These are phyloP conservation scores for Tauraco erythrolophus DNA, from an alignment of 2,113 vertebrate genomes.

Conservation along the genomic window DNA sequence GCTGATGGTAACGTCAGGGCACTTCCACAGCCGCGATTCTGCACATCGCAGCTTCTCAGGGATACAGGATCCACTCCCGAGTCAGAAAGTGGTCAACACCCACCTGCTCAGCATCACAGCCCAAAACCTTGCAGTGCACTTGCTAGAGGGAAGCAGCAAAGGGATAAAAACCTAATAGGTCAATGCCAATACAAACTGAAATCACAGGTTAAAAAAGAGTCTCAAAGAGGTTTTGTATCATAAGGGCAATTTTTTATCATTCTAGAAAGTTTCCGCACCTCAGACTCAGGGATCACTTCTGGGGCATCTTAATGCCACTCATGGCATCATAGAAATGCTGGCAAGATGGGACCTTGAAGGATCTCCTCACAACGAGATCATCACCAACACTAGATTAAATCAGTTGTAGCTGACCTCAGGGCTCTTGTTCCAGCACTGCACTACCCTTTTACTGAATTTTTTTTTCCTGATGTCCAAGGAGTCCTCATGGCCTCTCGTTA, in stretches of 20 bases:
- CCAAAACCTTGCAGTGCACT: not conserved
- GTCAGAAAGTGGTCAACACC: not conserved
- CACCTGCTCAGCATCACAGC: not conserved
- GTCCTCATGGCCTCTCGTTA: not conserved
- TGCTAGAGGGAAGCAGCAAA: not conserved
- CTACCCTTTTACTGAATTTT: not conserved
- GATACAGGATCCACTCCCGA: not conserved
- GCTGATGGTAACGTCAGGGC: not conserved
- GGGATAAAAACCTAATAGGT: not conserved
- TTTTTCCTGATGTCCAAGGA: not conserved
- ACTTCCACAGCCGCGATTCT: not conserved
- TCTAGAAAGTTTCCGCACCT: not conserved
- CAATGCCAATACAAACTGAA: not conserved
- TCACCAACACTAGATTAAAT: not conserved
- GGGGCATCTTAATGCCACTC: not conserved
- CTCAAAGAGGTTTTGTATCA: not conserved
- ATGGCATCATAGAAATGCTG: not conserved
- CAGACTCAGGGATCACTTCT: not conserved
- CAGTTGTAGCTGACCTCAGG: not conserved
- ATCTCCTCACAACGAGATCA: not conserved
- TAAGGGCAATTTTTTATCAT: too few relatives aligned
- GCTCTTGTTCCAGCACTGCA: not conserved
- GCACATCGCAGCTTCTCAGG: not conserved
- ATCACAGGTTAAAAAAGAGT: not conserved
- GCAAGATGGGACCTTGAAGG: not conserved